Base-by-base conservation (phyloP, 2,888 invertebrate genomes). In the Anticlea derivata region DNA sequence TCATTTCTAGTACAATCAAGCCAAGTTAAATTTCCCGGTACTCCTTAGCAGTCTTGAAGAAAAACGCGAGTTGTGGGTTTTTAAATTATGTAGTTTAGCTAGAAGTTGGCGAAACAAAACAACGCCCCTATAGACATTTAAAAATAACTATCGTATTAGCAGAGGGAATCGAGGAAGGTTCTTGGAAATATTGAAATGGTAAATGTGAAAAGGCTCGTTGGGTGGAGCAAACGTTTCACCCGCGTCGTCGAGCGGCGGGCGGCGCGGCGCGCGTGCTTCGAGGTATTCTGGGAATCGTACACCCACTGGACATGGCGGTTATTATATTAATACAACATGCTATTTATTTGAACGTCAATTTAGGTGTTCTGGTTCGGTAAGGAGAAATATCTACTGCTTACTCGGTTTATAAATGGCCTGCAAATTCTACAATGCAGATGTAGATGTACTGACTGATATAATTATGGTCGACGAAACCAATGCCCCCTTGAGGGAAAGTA, bases 241-340 rank as follows among this genome's bases (percentile, higher is more conserved):
- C 68, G 67, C 62, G 61, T 50, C 22, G 38, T 7, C 23, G 44
- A 50, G 56, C 60, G 61, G 60, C 61, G 52, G 52, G 58, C 59
- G 75, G 74, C 78, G 79, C 78, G 78, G 62, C 78, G 78, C 80
- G 80, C 82, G 81, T 84, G 81, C 82, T 77, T 69, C 71, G 53
- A 76, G 73, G 74, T 80, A 76, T 87, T 86, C 86, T 75, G 63
- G 78, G 86, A 86, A 87, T 71, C 66, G 65, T 70, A 74, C 70
- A 70, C 70, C 67, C 72, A 63, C 68, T 71, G 67, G 75, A 70
- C 71, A 70, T 64, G 68, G 70, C 71, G 67, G 70, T 73, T 75
- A 76, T 68, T 73, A 69, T 20, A 24, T 40, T 45, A 48, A 47
- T 3, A 48, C 23, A 43, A 48, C 24, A 31, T 31, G 44, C 41